These are phyloP conservation scores for Aspidapion aeneum DNA, from an alignment of 2,888 invertebrate species.

Conservation along the genomic window DNA sequence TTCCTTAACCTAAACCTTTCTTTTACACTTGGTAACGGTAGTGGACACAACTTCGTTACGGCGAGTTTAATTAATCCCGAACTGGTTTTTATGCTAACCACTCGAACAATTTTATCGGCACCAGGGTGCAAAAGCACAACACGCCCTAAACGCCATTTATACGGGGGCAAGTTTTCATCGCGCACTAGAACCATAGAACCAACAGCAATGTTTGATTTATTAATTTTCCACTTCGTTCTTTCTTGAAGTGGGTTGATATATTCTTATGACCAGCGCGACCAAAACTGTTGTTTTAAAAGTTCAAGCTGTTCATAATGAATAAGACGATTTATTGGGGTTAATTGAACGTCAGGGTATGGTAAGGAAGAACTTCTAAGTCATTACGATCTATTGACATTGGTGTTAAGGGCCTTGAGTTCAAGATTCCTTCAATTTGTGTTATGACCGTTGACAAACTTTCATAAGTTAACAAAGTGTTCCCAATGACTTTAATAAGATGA, in stretches of 20 bases:
- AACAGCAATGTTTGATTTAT: not conserved
- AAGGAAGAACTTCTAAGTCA: not conserved
- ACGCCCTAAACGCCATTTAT: conserved; percentile 12
- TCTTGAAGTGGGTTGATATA: conserved; percentile 8
- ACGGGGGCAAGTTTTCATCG: conserved; percentile 9
- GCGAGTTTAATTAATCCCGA: not conserved
- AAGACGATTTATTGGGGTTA: not conserved
- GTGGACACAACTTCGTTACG: not conserved
- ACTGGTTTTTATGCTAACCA: conserved; percentile 2
- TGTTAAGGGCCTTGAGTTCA: conserved; percentile 2
- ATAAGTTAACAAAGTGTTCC: not conserved
- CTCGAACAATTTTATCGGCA: not conserved
- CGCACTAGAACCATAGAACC: conserved; percentile 11
- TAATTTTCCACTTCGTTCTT: conserved; percentile 8
- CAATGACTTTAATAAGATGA: not conserved
- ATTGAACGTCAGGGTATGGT: conserved; percentile 3
- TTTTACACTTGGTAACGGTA: too few species aligned
- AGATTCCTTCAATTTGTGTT: not conserved
- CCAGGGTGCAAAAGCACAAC: conserved; percentile 4
- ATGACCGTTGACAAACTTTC: not conserved
- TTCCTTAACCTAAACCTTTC: too few species aligned
- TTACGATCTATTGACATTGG: not conserved
- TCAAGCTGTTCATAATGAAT: not conserved
- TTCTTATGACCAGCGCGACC: conserved; percentile 9
- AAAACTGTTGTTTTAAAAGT: conserved; percentile 5